A percentile compares a stretch with the other conserved stretches of the same genome.
Conservation (phyloP, 2,888 invertebrate species). For the Macropis europaea region DNA sequence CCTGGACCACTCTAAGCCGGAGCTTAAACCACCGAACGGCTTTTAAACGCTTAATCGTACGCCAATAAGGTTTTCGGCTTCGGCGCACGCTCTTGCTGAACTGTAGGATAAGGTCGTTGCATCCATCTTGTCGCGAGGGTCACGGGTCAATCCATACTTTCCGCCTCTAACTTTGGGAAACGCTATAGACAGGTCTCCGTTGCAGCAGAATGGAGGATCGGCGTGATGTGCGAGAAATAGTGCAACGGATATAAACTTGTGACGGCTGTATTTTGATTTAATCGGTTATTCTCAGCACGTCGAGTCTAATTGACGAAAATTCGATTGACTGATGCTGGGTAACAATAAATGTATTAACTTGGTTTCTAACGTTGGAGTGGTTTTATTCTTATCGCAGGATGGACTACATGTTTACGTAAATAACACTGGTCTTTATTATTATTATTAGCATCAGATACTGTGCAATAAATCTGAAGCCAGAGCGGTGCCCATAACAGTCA, state of each 20-base stretch:
- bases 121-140: constrained; percentile 3
- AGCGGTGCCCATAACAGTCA: too few relatives aligned
- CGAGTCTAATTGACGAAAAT: too few relatives aligned
- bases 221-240: not conserved
- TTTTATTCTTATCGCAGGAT: too few relatives aligned
- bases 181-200: not conserved
- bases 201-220: not conserved
- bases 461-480: too few relatives aligned
- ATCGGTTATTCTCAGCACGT: not conserved
- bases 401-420: too few relatives aligned
- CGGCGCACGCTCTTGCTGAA: not conserved
- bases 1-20: constrained; percentile 51
- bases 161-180: not conserved
- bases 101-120: not conserved
- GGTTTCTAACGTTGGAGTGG: too few relatives aligned
- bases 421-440: too few relatives aligned
- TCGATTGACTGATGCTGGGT: too few relatives aligned
- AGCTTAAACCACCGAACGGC: constrained; percentile 66
- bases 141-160: constrained; percentile 10
- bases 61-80: constrained; percentile 55
- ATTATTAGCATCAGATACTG: too few relatives aligned
- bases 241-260: too few relatives aligned
- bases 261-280: too few relatives aligned
- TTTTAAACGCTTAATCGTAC: constrained; percentile 70
- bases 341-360: too few relatives aligned